Conservation (phyloP, 1,140 invertebrate genomes). For the Subanguina moxae region DNA sequence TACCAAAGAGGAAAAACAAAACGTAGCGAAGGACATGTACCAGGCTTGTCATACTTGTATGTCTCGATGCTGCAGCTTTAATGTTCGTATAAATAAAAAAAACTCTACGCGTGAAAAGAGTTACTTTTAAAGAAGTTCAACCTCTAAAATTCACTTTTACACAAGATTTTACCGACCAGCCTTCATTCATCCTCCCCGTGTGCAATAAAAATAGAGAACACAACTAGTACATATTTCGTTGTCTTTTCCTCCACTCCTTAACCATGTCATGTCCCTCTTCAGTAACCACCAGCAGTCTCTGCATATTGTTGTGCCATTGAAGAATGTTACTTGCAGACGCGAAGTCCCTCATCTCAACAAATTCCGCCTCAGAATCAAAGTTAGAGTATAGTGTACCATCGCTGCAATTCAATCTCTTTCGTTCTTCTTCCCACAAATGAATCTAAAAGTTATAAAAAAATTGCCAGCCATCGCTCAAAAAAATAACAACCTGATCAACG, state of each 20-base stretch:
- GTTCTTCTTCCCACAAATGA: slow-evolving; percentile 41
- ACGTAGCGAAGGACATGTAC: too few species aligned
- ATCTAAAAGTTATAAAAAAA: slow-evolving; percentile 25
- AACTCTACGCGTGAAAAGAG: too few species aligned
- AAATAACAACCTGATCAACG: slow-evolving; percentile 39
- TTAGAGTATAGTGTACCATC: slow-evolving; percentile 35
- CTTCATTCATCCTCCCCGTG: too few species aligned
- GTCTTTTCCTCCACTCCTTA: slow-evolving; percentile 26
- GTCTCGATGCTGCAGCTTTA: too few species aligned
- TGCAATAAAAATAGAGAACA: neutral
- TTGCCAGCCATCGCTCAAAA: slow-evolving; percentile 8
- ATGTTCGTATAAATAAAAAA: too few species aligned
- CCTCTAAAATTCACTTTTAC: too few species aligned
- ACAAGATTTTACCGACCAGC: too few species aligned
- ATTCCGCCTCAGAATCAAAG: slow-evolving; percentile 40
- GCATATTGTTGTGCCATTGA: slow-evolving; percentile 24
- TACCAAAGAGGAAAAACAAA: too few species aligned
- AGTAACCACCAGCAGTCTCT: slow-evolving; percentile 34
- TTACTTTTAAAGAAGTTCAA: too few species aligned
- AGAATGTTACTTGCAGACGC: slow-evolving; percentile 14
- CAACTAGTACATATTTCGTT: neutral
- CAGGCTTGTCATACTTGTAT: too few species aligned
- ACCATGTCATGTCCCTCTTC: slow-evolving; percentile 42
- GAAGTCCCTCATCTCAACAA: slow-evolving; percentile 34
- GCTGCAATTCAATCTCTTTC: slow-evolving; percentile 26